Conservation (phyloP, 2,888 invertebrate genomes). For the Micropterix aruncella region DNA sequence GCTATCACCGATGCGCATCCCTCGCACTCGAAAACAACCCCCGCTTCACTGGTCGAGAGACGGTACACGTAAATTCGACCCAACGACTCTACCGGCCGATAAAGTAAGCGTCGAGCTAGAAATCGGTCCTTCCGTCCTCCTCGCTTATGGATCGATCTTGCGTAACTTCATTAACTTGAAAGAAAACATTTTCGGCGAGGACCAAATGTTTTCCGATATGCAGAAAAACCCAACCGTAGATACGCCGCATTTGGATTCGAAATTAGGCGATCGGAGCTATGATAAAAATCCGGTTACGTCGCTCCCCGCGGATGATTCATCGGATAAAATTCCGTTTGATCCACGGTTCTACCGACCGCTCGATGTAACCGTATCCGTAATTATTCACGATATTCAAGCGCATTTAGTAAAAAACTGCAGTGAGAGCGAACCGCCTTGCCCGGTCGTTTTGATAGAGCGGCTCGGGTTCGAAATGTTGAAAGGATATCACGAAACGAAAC, state of each 20-base stretch:
- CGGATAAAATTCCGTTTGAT: slow-evolving; percentile 61
- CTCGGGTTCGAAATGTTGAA: slow-evolving; percentile 98
- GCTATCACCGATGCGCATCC: slow-evolving; percentile 83
- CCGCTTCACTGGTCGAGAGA: slow-evolving; percentile 51
- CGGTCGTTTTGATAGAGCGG: slow-evolving; percentile 74
- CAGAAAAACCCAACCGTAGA: slow-evolving; percentile 45
- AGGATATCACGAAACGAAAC: slow-evolving; percentile 75
- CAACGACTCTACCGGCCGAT: slow-evolving; percentile 73
- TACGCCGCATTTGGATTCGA: slow-evolving; percentile 24
- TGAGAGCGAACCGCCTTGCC: slow-evolving; percentile 83
- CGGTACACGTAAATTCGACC: slow-evolving; percentile 70
- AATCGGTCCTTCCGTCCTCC: slow-evolving; percentile 84
- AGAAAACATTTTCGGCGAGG: slow-evolving; percentile 96
- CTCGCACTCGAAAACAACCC: slow-evolving; percentile 58
- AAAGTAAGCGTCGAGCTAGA: slow-evolving; percentile 85
- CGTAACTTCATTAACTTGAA: slow-evolving; percentile 81
- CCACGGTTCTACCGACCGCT: slow-evolving; percentile 78
- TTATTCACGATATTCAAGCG: slow-evolving; percentile 90
- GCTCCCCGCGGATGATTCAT: slow-evolving; percentile 48
- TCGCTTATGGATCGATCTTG: slow-evolving; percentile 84
- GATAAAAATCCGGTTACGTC: slow-evolving; percentile 31
- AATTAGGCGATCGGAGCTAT: slow-evolving; percentile 28
- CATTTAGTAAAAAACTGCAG: slow-evolving; percentile 89
- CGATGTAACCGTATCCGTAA: slow-evolving; percentile 83
- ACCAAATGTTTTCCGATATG: slow-evolving; percentile 90